Evolutionary conservation across 2,888 invertebrate genomes (phyloP), one percentile per base, ranked within the genome.

Genomic region (Clepsis dumicolana): DNA sequence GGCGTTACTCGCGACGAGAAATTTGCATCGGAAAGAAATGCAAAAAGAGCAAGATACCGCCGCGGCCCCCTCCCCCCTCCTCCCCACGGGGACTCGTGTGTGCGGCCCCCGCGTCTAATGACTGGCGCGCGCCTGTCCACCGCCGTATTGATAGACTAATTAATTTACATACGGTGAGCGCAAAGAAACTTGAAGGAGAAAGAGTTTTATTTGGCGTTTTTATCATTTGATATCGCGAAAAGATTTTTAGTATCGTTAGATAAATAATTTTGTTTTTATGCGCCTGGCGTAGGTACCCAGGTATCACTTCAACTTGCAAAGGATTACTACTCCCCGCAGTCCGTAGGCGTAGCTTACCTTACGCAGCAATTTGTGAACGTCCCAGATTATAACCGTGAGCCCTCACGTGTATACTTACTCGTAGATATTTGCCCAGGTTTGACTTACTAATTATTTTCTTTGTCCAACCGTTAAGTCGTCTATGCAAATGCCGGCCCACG

Each of bases 21-120:
- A 88, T 90, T 90, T 90, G 89, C 90, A 89, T 82, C 82, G 85
- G 85, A 85, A 89, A 91, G 89, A 88, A 89, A 88, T 79, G 84
- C 81, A 88, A 90, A 90, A 87, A 88, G 86, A 89, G 80, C 84
- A 85, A 85, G 81, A 77, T 65, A 54, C 59, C 48, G 48, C 70
- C 74, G 71, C 75, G 66, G 73, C 64, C 75, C 71, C 74, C 71
- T 67, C 64, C 61, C 73, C 52, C 72, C 64, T 59, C 73, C 52
- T 72, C 73, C 73, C 71, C 62, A 52, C 27, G 67, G n/a, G 54
- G 27, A 65, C 32, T 64, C 56, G 64, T 52, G 52, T 25, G 57
- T 52, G 56, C 10, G 52, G 38, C 60, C 69, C 72, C 65, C 59
- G 64, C 70, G 53, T 63, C 67, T 68, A 68, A 68, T 63, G 67